These are phyloP conservation scores for Sylvia atricapilla DNA, from an alignment of 2,113 vertebrate species.

Conservation along the genomic window DNA sequence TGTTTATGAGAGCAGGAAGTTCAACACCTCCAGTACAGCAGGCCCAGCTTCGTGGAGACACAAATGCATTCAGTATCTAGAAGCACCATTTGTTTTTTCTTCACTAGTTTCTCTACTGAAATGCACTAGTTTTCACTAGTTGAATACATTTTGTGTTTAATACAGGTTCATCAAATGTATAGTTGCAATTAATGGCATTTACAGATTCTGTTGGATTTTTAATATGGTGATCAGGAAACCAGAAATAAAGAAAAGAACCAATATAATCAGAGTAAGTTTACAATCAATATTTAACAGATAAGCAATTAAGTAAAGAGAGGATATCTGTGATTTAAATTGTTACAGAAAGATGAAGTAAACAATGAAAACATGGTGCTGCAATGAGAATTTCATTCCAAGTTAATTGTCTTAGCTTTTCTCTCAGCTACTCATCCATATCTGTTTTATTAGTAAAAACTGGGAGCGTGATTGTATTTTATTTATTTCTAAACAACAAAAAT, in stretches of 20 bases:
- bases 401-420: background rate
- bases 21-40: background rate
- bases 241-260: background rate
- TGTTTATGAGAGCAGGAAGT: background rate
- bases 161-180: background rate
- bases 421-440: background rate
- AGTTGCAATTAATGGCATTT: background rate
- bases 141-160: background rate
- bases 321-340: background rate
- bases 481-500: conserved; percentile 12
- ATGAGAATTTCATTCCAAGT: background rate
- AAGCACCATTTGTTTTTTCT: background rate
- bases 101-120: background rate
- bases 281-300: background rate
- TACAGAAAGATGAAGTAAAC: background rate
- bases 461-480: background rate
- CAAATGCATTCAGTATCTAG: background rate
- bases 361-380: background rate
- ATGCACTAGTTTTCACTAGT: no score
- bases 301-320: background rate
- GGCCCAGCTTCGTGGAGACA: background rate
- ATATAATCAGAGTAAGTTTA: background rate
- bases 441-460: background rate
- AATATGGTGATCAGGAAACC: background rate
- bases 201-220: background rate